Percentiles rank a stretch among this genome's conserved stretches.
Evolutionary conservation across 2,888 invertebrate genomes (phyloP).

Genomic region (Nasonia oneida): DNA sequence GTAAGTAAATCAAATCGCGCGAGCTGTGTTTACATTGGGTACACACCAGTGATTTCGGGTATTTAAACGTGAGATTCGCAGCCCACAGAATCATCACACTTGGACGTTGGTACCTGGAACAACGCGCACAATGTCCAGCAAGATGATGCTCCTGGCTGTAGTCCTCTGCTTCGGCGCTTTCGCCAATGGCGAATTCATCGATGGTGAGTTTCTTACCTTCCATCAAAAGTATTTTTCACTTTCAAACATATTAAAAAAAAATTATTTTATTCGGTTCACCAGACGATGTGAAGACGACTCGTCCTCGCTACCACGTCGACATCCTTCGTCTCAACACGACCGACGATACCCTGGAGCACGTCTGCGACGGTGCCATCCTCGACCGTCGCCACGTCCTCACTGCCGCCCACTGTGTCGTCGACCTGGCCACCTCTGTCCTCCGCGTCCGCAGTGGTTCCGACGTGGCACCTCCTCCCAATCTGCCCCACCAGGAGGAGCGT

Average conservation of each 20-base stretch:
- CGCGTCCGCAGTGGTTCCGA: conserved; percentile 35
- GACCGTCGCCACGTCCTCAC: conserved; percentile 12
- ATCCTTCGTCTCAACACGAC: neutral
- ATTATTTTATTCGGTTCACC: neutral
- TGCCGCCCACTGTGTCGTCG: conserved; percentile 26
- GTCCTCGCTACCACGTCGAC: conserved; percentile 44
- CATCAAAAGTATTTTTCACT: no score
- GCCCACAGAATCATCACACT: neutral
- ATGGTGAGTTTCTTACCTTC: neutral
- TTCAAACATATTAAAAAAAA: no score
- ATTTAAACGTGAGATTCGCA: neutral
- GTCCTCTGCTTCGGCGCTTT: neutral
- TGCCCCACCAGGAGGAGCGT: conserved; percentile 24
- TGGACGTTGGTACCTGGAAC: neutral
- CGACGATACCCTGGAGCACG: neutral
- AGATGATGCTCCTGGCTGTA: neutral
- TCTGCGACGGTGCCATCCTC: conserved; percentile 33
- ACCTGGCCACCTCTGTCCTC: neutral
- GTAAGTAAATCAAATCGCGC: neutral
- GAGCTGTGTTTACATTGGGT: neutral
- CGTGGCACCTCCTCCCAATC: conserved; percentile 16
- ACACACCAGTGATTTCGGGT: neutral
- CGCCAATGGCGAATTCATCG: neutral
- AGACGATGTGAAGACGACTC: neutral
- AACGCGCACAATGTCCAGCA: neutral